Base-by-base conservation (phyloP, 2,888 invertebrate genomes). In the Idaea aversata region DNA sequence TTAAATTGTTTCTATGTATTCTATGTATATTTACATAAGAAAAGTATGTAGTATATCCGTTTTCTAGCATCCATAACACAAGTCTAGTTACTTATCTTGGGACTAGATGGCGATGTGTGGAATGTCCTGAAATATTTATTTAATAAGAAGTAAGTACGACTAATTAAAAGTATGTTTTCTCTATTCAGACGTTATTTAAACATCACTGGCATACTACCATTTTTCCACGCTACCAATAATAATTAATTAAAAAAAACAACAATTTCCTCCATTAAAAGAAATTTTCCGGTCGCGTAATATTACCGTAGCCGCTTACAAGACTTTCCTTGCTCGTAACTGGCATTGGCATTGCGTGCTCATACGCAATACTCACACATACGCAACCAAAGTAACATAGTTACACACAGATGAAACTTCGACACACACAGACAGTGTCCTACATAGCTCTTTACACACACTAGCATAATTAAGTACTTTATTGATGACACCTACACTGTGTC, bases 281-380 rank as follows among this genome's bases (percentile, higher is more conserved):
- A 84, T 88, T 90, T 91, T 89, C 91, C 91, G 91, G 79, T 86
- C 86, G 87, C 90, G 88, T 90, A 90, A 91, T 86, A 82, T 85
- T 86, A 85, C 82, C 84, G 86, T 83, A 82, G 80, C 84, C 79
- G 82, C 81, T 80, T 79, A 81, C 77, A 83, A 81, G 81, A 81
- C 86, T 89, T 90, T 90, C 91, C 88, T 86, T 76, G 76, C 70
- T 77, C 88, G 86, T 90, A 90, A 91, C 86, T 86, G 90, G 84
- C 91, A 90, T 85, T 91, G 92, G 90, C 91, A 90, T 92, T 93
- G 93, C 92, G 83, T 90, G 90, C 88, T 87, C 83, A 84, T 82
- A 87, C 92, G 92, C 92, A 92, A 91, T 86, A 84, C 83, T 47
- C 82, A 85, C 85, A 89, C 89, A 79, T n/a, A 67, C 65, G 73